Evolutionary conservation across 2,797 vertebrate species (phyloP), one percentile per base, ranked within the genome.

Genomic region (Lagocephalus sceleratus): DNA sequence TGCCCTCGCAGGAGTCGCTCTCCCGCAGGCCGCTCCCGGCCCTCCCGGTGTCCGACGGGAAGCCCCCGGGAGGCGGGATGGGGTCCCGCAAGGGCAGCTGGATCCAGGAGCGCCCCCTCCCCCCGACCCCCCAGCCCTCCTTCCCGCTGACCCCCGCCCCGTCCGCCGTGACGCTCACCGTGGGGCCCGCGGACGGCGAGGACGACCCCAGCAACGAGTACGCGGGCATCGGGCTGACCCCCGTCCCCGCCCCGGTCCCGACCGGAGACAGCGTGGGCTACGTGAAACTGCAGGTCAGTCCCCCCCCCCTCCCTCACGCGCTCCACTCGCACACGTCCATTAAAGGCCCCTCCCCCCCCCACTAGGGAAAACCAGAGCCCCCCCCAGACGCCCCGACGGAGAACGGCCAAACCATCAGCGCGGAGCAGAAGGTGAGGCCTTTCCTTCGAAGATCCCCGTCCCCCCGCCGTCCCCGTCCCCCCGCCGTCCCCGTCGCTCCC

Each of bases 61-160:
- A 90, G 63, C 72, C 90, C 0, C 59, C 89, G 1, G 71, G 73
- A 5, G 76, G 82, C 3, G 90, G 91, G 12, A 91, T 91, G 91
- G 90, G 91, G 26, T 90, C 90, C n/a, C 91, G 94, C 17, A 96
- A 95, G 53, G 93, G 93, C 7, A 96, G 93, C 75, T 95, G 93
- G 88, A 96, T 97, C 71, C 95, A 97, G 71, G 94, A 95, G 80
- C 81, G 94, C n/a, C 95, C 94, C 5, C 83, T 96, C 4, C 95
- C 95, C 1, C 94, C 92, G 0, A 94, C 94, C 2, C 94, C 95
- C 3, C 89, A 92, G 65, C 66, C 91, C 45, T 55, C 79, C 20
- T 91, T 92, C 63, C 85, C 85, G 9, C 60, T 90, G 72, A 73
- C 66, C 63, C 81, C 85, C 25, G 57, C 78, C 44, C 73, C 67